Evolutionary conservation across 2,797 vertebrate genomes (phyloP).

Genomic region (Epinephelus malabaricus): DNA sequence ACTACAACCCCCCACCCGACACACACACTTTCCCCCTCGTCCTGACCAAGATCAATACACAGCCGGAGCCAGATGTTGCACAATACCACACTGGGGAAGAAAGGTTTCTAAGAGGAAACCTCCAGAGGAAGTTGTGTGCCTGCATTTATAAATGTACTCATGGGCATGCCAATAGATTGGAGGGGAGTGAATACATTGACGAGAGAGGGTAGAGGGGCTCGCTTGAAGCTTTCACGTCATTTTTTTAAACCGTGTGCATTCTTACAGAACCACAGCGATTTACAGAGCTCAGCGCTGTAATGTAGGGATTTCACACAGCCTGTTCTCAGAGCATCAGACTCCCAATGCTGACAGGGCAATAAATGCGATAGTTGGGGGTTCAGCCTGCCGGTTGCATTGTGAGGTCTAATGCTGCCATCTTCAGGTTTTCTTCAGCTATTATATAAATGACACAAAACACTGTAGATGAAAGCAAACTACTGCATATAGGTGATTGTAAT

Average conservation of each 20-base stretch:
- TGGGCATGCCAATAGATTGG: slow-evolving; percentile 46
- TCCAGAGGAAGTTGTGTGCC: slow-evolving; percentile 69
- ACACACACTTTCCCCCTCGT: slow-evolving; percentile 26
- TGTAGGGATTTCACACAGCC: slow-evolving; percentile 56
- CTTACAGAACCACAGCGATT: slow-evolving; percentile 55
- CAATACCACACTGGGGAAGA: slow-evolving; percentile 65
- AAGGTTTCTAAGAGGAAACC: slow-evolving; percentile 62
- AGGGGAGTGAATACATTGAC: slow-evolving; percentile 18
- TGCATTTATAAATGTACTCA: slow-evolving; percentile 67
- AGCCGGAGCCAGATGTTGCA: slow-evolving; percentile 79
- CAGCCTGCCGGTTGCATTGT: slow-evolving; percentile 25
- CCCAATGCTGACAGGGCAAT: slow-evolving; percentile 33
- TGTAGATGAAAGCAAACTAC: not conserved
- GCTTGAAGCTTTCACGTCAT: slow-evolving; percentile 24
- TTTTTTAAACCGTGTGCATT: slow-evolving; percentile 29
- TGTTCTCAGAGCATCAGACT: slow-evolving; percentile 36
- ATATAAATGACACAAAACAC: not conserved
- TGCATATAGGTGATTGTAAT: slow-evolving; percentile 28
- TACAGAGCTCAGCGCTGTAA: slow-evolving; percentile 49
- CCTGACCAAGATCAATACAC: slow-evolving; percentile 81
- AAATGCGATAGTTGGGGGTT: slow-evolving; percentile 5
- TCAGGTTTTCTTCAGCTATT: slow-evolving; percentile 61
- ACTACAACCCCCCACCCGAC: slow-evolving; percentile 34
- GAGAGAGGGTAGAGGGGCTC: slow-evolving; percentile 15
- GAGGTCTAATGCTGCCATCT: slow-evolving; percentile 85